Evolutionary conservation across 1,140 invertebrate species (phyloP).

Genomic region (Lepidurus couesii): DNA sequence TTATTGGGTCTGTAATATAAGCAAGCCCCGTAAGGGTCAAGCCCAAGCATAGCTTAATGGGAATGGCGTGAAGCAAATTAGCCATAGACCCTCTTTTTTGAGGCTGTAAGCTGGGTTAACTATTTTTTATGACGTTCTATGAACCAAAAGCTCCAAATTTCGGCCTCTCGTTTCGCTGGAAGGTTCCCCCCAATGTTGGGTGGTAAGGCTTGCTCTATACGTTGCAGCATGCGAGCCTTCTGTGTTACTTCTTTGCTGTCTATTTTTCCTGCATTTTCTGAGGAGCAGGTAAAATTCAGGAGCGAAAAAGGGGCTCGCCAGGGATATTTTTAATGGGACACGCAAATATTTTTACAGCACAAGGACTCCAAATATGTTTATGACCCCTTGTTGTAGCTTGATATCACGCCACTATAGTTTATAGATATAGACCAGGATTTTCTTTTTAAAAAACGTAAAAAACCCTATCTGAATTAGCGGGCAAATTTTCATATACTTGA

Average conservation of each 20-base stretch:
- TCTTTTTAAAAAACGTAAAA: no score
- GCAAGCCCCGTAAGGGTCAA: neutral
- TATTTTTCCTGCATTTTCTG: neutral
- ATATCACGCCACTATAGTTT: neutral
- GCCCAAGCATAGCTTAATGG: neutral
- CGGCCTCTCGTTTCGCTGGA: neutral
- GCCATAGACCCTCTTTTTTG: conserved; percentile 18
- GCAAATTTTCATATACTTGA: no score
- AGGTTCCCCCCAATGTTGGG: neutral
- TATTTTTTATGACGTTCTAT: conserved; percentile 11
- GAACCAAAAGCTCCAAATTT: conserved; percentile 16
- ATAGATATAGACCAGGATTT: neutral
- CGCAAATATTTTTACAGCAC: conserved; percentile 22
- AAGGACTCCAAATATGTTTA: conserved; percentile 4
- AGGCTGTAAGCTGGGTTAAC: conserved; percentile 1
- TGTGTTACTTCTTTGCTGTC: neutral
- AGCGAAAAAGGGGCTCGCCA: conserved; percentile 8
- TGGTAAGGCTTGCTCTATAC: neutral
- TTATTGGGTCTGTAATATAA: neutral
- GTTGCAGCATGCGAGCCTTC: conserved; percentile 12
- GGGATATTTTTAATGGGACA: conserved; percentile 19
- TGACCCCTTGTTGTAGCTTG: conserved; percentile 14
- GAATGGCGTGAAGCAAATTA: conserved; percentile 22
- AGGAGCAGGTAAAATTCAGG: conserved; percentile 9
- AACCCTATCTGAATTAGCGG: no score